A percentile compares a stretch with the other conserved stretches of the same genome.
phyloP scores from a whole-genome alignment of 2,888 invertebrate species.

The Ditula angustiorana region DNA sequence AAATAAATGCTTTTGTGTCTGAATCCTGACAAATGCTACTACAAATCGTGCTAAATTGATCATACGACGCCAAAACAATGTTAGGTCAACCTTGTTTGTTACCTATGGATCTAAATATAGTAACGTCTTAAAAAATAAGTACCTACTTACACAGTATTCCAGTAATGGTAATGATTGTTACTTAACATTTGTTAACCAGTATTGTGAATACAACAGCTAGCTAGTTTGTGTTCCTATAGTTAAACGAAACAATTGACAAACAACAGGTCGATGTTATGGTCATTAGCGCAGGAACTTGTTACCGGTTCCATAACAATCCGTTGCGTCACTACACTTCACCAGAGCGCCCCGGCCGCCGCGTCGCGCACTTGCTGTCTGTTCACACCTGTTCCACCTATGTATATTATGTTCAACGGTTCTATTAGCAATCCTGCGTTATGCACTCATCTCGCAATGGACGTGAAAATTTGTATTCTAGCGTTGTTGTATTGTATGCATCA shows the following conservation, averaged over 20 bases:
- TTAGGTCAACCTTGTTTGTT: neutral
- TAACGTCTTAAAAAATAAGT: too few species aligned
- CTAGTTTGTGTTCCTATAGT: constrained; percentile 4
- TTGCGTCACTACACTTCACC: constrained; percentile 25
- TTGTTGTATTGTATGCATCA: too few species aligned
- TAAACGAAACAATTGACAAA: constrained; percentile 19
- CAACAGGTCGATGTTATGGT: constrained; percentile 26
- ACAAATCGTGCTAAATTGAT: constrained; percentile 6
- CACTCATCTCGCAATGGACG: constrained; percentile 44
- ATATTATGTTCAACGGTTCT: constrained; percentile 44
- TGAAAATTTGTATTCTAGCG: constrained; percentile 41
- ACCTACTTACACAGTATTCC: too few species aligned
- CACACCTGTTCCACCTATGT: constrained; percentile 29
- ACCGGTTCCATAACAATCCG: constrained; percentile 23
- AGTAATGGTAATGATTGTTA: neutral
- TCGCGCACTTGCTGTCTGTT: constrained; percentile 22
- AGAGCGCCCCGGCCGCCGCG: neutral
- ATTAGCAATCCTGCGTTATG: constrained; percentile 47
- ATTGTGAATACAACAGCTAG: neutral
- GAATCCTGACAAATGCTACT: constrained; percentile 44
- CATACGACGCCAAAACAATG: neutral
- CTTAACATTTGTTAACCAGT: neutral
- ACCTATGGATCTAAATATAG: neutral
- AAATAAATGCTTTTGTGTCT: constrained; percentile 26
- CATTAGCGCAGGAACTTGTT: constrained; percentile 34